Conservation (phyloP, 1,140 invertebrate species). For the Mizuhopecten yessoensis region DNA sequence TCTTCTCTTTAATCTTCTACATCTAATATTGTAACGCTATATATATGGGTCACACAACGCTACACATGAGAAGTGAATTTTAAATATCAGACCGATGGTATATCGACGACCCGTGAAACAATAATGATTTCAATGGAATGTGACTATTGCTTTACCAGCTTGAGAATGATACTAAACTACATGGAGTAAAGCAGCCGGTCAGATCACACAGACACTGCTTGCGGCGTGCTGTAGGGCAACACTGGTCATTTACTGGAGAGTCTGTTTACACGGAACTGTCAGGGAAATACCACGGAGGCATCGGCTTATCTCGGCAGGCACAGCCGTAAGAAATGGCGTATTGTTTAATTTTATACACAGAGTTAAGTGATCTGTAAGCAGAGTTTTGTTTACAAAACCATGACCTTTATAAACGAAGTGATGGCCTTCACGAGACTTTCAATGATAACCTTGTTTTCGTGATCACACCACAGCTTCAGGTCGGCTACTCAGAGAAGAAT, state of each 20-base stretch:
- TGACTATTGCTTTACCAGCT: neutral
- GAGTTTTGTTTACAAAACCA: neutral
- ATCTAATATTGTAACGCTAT: neutral
- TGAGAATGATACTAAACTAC: too few relatives aligned
- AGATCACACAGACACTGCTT: neutral
- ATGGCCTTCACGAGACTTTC: too few relatives aligned
- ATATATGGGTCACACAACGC: too few relatives aligned
- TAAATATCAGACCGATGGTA: neutral
- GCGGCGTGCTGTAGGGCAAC: neutral
- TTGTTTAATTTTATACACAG: neutral
- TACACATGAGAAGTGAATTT: neutral
- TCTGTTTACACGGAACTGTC: neutral
- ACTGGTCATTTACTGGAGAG: neutral
- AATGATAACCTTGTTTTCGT: too few relatives aligned
- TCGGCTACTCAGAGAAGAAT: too few relatives aligned
- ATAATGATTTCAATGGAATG: neutral
- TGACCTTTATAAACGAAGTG: neutral
- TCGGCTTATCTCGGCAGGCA: neutral
- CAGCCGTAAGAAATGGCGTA: neutral
- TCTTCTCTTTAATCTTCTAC: neutral
- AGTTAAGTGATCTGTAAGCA: neutral
- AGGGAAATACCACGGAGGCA: neutral
- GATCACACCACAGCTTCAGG: too few relatives aligned
- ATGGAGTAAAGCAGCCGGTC: too few relatives aligned
- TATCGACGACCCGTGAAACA: conserved; percentile 8